Percentiles rank a stretch among this genome's conserved stretches.
phyloP scores from a whole-genome alignment of 2,797 vertebrate species.

The Typhlichthys eigenmanni region DNA sequence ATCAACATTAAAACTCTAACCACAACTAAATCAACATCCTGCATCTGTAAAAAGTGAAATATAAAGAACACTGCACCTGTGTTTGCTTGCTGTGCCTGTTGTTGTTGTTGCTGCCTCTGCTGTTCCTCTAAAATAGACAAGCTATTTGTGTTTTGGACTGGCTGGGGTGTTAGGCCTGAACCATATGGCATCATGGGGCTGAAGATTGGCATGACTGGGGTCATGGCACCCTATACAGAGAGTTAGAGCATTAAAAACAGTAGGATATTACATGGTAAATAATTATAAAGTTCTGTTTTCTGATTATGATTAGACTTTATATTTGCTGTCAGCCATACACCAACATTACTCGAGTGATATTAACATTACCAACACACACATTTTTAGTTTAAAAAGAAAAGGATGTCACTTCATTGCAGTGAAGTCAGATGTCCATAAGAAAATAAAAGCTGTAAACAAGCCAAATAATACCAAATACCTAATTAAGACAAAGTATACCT shows the following conservation, averaged over 20 bases:
- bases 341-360: too few species aligned
- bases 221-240: slow-evolving; percentile 88
- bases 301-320: too few species aligned
- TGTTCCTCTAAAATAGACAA: slow-evolving; percentile 94
- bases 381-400: too few species aligned
- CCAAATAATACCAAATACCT: too few species aligned
- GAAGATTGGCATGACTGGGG: slow-evolving; percentile 90
- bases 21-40: background rate
- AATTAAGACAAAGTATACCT: background rate
- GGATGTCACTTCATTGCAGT: too few species aligned
- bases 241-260: background rate
- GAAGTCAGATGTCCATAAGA: too few species aligned
- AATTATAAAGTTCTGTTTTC: background rate
- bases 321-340: too few species aligned
- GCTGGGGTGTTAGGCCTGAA: slow-evolving; percentile 95
- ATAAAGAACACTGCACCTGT: slow-evolving; percentile 54
- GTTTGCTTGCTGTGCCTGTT: slow-evolving; percentile 80
- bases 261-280: background rate
- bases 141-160: slow-evolving; percentile 92
- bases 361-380: too few species aligned
- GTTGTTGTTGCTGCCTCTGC: slow-evolving; percentile 83
- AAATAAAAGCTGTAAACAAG: too few species aligned
- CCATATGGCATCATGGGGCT: slow-evolving; percentile 99
- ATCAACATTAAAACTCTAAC: too few species aligned
- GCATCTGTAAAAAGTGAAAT: background rate